Conservation (phyloP, 2,888 invertebrate species). For the Spialia ferax region DNA sequence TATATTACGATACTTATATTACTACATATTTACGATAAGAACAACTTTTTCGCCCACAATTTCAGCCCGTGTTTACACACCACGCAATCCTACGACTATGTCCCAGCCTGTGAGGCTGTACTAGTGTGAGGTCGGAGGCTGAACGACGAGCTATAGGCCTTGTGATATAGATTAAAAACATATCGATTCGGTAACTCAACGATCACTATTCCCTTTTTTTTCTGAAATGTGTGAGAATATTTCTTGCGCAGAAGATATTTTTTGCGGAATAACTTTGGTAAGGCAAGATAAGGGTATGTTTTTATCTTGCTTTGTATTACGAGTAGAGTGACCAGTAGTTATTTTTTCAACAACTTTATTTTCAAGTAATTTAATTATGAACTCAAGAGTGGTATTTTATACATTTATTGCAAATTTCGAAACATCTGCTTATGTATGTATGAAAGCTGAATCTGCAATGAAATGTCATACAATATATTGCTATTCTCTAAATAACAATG, state of each 20-base stretch:
- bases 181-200: constrained; percentile 41
- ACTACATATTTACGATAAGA: too few species aligned
- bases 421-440: too few species aligned
- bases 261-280: background rate
- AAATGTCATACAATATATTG: too few species aligned
- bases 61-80: constrained; percentile 40
- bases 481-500: too few species aligned
- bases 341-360: too few species aligned
- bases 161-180: constrained; percentile 46
- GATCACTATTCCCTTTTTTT: constrained; percentile 21
- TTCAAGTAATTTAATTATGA: too few species aligned
- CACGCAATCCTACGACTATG: constrained; percentile 28
- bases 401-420: too few species aligned
- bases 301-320: background rate
- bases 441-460: too few species aligned
- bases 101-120: background rate
- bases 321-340: too few species aligned
- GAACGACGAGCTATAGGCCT: constrained; percentile 41
- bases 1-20: too few species aligned
- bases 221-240: background rate
- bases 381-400: too few species aligned
- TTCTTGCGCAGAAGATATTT: constrained; percentile 1
- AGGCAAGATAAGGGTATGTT: too few species aligned
- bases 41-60: background rate
- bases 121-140: constrained; percentile 48